These are phyloP conservation scores for Drosophila melanosoma DNA, from an alignment of 2,888 invertebrate species.

Conservation along the genomic window DNA sequence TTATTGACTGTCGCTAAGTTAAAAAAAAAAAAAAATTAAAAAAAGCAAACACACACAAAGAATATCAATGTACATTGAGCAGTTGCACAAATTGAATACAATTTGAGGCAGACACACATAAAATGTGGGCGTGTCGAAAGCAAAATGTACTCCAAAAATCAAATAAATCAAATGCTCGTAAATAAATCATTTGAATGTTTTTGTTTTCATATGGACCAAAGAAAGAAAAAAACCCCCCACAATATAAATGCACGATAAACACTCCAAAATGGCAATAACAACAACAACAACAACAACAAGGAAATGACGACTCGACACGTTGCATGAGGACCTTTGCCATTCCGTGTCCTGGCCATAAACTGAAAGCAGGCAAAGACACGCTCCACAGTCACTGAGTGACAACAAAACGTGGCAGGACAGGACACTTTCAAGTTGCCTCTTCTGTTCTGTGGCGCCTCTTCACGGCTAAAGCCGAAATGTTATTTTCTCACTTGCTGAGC, in stretches of 20 bases:
- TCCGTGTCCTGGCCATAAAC: neutral
- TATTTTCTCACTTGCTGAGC: slow-evolving; percentile 61
- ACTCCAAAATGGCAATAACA: slow-evolving; percentile 53
- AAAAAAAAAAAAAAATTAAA: slow-evolving; percentile 37
- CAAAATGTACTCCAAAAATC: slow-evolving; percentile 67
- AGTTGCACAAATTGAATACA: slow-evolving; percentile 38
- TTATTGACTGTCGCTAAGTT: slow-evolving; percentile 66
- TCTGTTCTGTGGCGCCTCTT: too few relatives aligned
- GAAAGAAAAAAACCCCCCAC: slow-evolving; percentile 44
- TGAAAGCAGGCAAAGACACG: slow-evolving; percentile 27
- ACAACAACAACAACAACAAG: slow-evolving; percentile 14
- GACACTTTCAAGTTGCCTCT: slow-evolving; percentile 20
- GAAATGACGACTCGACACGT: slow-evolving; percentile 59
- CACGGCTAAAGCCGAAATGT: slow-evolving; percentile 54
- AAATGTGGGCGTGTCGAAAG: slow-evolving; percentile 16
- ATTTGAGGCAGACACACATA: slow-evolving; percentile 4
- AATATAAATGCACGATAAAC: slow-evolving; percentile 81
- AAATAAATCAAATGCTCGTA: slow-evolving; percentile 83
- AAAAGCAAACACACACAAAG: slow-evolving; percentile 26
- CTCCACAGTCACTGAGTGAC: slow-evolving; percentile 59
- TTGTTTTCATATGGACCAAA: slow-evolving; percentile 70
- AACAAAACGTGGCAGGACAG: slow-evolving; percentile 45
- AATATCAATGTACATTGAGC: slow-evolving; percentile 31
- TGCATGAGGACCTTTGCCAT: slow-evolving; percentile 42
- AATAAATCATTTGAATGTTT: slow-evolving; percentile 84